phyloP scores from a whole-genome alignment of 2,797 vertebrate genomes.

The Neoniphon sammara region DNA sequence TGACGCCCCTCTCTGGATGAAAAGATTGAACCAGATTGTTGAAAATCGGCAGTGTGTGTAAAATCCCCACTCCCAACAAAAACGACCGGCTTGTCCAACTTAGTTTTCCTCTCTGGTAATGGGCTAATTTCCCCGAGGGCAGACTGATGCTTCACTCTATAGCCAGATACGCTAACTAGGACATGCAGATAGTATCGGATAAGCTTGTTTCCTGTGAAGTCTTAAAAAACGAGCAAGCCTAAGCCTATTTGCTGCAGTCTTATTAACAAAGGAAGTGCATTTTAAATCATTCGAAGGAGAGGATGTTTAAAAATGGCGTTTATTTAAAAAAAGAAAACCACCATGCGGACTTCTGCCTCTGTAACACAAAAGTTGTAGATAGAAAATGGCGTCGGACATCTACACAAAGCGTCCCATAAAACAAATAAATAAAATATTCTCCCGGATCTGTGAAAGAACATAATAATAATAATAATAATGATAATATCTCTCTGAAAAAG shows the following conservation, averaged over 20 bases:
- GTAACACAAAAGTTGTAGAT: slow-evolving; percentile 70
- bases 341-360: slow-evolving; percentile 70
- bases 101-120: neutral
- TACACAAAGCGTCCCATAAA: slow-evolving; percentile 62
- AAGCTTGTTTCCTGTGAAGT: slow-evolving; percentile 2
- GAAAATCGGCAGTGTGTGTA: neutral
- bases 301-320: slow-evolving; percentile 84
- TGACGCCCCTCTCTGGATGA: neutral
- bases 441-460: slow-evolving; percentile 42
- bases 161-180: neutral
- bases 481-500: slow-evolving; percentile 41
- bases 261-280: slow-evolving; percentile 10
- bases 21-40: neutral
- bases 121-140: neutral
- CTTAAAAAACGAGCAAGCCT: neutral
- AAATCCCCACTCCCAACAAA: neutral
- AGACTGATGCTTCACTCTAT: neutral
- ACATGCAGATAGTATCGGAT: slow-evolving; percentile 2
- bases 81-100: neutral
- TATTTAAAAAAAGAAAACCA: slow-evolving; percentile 77
- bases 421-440: slow-evolving; percentile 75
- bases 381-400: slow-evolving; percentile 70
- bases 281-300: slow-evolving; percentile 63
- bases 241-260: neutral
- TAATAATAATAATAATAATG: neutral